Evolutionary conservation across 1,140 invertebrate species (phyloP).

Genomic region (Dryas iulia): DNA sequence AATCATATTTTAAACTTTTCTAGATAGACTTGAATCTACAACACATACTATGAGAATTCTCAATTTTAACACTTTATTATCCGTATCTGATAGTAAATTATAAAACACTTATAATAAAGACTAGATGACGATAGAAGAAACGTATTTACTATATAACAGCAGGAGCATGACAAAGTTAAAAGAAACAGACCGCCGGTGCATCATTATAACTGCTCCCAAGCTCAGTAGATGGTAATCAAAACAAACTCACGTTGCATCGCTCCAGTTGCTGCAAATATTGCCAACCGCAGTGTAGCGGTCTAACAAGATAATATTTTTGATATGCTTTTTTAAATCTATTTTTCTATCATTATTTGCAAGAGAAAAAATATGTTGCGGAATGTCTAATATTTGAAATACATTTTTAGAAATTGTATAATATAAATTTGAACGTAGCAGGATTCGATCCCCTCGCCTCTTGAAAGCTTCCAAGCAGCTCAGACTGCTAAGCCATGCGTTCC

Average conservation of each 20-base stretch:
- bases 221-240: neutral
- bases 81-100: neutral
- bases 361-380: too few relatives aligned
- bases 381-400: too few relatives aligned
- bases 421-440: too few relatives aligned
- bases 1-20: too few relatives aligned
- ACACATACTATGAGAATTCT: neutral
- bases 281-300: slow-evolving; percentile 22
- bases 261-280: slow-evolving; percentile 20
- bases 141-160: neutral
- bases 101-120: neutral
- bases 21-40: neutral
- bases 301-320: neutral
- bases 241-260: slow-evolving; percentile 6
- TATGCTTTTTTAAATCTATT: neutral
- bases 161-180: neutral
- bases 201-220: slow-evolving; percentile 7
- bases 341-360: neutral
- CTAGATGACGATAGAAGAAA: too few relatives aligned
- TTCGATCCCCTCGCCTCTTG: too few relatives aligned
- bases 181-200: neutral
- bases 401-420: too few relatives aligned
- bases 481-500: too few relatives aligned
- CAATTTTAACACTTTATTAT: neutral
- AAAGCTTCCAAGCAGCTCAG: too few relatives aligned